Evolutionary conservation across 2,888 invertebrate species (phyloP), one percentile per base, ranked within the genome.

Genomic region (Clitarchus hookeri): DNA sequence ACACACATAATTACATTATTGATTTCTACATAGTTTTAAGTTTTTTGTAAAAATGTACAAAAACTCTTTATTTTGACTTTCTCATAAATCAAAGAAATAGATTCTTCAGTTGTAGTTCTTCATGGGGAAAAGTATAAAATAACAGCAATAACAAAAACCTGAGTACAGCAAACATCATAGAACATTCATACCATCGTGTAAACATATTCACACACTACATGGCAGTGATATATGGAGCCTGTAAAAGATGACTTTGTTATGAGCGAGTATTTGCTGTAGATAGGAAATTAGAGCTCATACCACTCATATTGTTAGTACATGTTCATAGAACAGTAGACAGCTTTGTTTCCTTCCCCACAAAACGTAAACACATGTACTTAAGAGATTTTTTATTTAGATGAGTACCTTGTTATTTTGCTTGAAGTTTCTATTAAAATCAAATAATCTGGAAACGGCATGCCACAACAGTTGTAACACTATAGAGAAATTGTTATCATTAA

Each of bases 151-250:
- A 65, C 65, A n/a, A 65, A 65, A 65, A 65, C 65, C 65, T n/a
- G 65, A 65, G 65, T 23, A 65, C 23, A 65, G 65, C 65, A 6
- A 65, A 65, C 65, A 65, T 65, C 65, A 65, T 1, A 65, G 65
- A 65, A 65, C 65, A 65, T 65, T 65, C 65, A 65, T 65, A n/a
- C 65, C 65, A n/a, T 65, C n/a, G 23, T 65, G 65, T 65, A 65
- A 65, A 23, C 65, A 65, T 65, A 78, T 85, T 85, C 83, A 86
- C 84, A 79, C 82, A 82, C 84, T 87, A 85, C 77, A 86, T 86
- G 86, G 87, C 85, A 86, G 85, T 87, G 86, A 83, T 65, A n/a
- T 84, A 84, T 89, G 91, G 88, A 94, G 84, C 84, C 85, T 86
- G 84, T 84, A 77, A 84, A 82, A 48, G 82, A 85, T 82, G 83